Evolutionary conservation across 2,888 invertebrate genomes (phyloP).

Genomic region (Cheilosia urbana): DNA sequence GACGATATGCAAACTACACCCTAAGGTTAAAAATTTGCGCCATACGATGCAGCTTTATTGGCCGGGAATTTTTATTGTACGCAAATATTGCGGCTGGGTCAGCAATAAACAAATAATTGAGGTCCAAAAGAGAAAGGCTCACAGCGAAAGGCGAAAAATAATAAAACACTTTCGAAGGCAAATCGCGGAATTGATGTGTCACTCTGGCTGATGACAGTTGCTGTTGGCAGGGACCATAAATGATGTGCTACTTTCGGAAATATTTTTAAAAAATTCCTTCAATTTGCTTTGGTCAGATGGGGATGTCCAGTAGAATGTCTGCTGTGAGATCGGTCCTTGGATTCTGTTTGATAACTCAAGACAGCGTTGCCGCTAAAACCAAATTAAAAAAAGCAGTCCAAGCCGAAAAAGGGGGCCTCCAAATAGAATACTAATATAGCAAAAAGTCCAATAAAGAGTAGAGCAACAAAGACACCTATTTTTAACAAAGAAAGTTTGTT

Average conservation of each 20-base stretch:
- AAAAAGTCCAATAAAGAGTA: no score
- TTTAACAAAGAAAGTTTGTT: no score
- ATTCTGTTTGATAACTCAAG: no score
- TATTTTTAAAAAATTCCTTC: not conserved
- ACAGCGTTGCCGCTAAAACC: no score
- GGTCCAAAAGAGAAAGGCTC: slow-evolving; percentile 54
- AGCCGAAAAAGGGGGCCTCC: no score
- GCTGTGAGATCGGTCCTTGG: no score
- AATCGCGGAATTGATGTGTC: not conserved
- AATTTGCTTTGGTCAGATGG: no score
- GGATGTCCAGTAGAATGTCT: no score
- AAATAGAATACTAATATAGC: no score
- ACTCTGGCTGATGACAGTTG: slow-evolving; percentile 9
- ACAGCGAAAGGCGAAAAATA: not conserved
- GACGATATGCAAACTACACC: slow-evolving; percentile 42
- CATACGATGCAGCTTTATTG: slow-evolving; percentile 51
- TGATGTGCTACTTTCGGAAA: not conserved
- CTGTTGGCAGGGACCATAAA: not conserved
- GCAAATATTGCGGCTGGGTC: not conserved
- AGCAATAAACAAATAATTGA: slow-evolving; percentile 42
- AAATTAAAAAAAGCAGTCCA: no score
- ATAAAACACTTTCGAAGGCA: not conserved
- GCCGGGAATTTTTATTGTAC: slow-evolving; percentile 34
- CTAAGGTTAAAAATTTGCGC: slow-evolving; percentile 40
- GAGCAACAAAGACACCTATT: no score